These are phyloP conservation scores for Acrocephalus kingi DNA, from an alignment of 2,113 vertebrate species.

Conservation along the genomic window DNA sequence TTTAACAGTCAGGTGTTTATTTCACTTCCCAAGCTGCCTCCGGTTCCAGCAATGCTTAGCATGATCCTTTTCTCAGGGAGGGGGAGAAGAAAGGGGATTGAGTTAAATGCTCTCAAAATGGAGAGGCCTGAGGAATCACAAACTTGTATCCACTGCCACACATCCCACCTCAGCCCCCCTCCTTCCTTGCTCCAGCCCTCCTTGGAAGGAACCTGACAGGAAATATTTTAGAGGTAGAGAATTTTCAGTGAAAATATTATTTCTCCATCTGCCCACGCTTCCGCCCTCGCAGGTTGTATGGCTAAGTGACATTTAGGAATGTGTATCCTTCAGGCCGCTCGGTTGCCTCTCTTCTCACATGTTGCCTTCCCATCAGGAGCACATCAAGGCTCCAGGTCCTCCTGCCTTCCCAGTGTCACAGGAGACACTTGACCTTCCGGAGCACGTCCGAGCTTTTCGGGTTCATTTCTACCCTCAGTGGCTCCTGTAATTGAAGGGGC, in stretches of 20 bases:
- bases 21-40: slow-evolving; percentile 71
- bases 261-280: slow-evolving; percentile 69
- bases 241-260: slow-evolving; percentile 75
- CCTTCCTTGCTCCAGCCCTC: slow-evolving; percentile 12
- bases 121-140: slow-evolving; percentile 63
- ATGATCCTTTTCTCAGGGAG: slow-evolving; percentile 17
- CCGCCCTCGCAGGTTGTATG: slow-evolving; percentile 68
- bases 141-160: slow-evolving; percentile 32
- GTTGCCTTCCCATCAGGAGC: slow-evolving; percentile 45
- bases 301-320: slow-evolving; percentile 71
- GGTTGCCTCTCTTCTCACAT: neutral
- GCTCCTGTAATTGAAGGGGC: neutral
- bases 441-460: neutral
- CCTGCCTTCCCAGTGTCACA: slow-evolving; percentile 18
- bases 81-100: slow-evolving; percentile 4
- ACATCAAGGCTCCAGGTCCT: neutral
- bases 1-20: slow-evolving; percentile 74
- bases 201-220: slow-evolving; percentile 70
- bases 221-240: slow-evolving; percentile 72
- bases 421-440: slow-evolving; percentile 48
- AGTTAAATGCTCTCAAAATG: slow-evolving; percentile 51
- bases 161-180: slow-evolving; percentile 29
- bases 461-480: neutral
- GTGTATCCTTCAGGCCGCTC: slow-evolving; percentile 45
- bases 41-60: slow-evolving; percentile 63